These are phyloP conservation scores for Sebastes diploproa DNA, from an alignment of 2,797 vertebrate species.

Conservation along the genomic window DNA sequence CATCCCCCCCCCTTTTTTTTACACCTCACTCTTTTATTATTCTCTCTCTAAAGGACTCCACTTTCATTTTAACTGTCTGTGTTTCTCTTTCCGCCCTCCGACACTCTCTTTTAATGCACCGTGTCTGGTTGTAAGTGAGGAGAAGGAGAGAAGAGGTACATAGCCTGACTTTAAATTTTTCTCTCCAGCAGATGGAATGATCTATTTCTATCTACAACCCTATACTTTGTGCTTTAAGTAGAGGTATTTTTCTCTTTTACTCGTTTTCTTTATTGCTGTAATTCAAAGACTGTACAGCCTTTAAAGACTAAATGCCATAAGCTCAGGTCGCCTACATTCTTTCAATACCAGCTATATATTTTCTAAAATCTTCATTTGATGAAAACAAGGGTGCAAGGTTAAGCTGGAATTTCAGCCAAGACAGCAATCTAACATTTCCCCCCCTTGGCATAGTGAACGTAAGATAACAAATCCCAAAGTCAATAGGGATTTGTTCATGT, in stretches of 20 bases:
- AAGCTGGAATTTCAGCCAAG: background rate
- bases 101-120: conserved; percentile 27
- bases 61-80: conserved; percentile 26
- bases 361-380: conserved; percentile 6
- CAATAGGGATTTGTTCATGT: background rate
- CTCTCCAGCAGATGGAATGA: conserved; percentile 24
- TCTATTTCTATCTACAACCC: conserved; percentile 15
- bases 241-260: background rate
- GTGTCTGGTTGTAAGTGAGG: conserved; percentile 25
- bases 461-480: background rate
- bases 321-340: conserved; percentile 5
- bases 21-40: conserved; percentile 40
- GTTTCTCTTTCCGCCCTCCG: conserved; percentile 3
- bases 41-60: conserved; percentile 49
- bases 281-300: conserved; percentile 13
- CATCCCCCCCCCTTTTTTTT: background rate
- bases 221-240: conserved; percentile 2
- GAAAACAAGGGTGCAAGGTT: conserved; percentile 17
- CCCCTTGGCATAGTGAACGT: background rate
- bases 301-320: conserved; percentile 25
- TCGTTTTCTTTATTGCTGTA: background rate
- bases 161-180: conserved; percentile 33
- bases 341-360: conserved; percentile 4
- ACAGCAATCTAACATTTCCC: background rate
- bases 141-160: conserved; percentile 2